These are phyloP conservation scores for Lysandra bellargus DNA, from an alignment of 2,888 invertebrate genomes.

Conservation along the genomic window DNA sequence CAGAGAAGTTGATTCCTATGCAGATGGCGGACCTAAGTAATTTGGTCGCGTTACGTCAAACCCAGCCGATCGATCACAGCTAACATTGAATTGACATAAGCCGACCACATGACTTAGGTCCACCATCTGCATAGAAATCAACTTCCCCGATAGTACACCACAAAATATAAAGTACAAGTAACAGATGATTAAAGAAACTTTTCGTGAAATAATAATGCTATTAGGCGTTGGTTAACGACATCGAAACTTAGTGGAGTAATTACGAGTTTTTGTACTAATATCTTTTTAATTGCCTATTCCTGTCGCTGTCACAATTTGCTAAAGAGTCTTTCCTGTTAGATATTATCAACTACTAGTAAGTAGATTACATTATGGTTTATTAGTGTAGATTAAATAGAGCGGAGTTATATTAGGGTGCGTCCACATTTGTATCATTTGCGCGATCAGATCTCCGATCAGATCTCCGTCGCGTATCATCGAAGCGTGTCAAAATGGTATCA, in stretches of 20 bases:
- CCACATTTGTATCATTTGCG: no score
- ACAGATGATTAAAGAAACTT: slow-evolving; percentile 19
- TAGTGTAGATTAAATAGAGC: background rate
- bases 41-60: no score
- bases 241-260: slow-evolving; percentile 11
- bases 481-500: no score
- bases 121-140: no score
- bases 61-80: no score
- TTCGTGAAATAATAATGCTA: slow-evolving; percentile 8
- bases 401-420: background rate
- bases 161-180: background rate
- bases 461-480: no score
- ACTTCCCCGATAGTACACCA: background rate
- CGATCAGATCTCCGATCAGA: no score
- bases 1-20: no score
- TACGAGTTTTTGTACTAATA: slow-evolving; percentile 17
- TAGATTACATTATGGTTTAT: background rate
- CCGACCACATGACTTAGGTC: no score
- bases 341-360: background rate
- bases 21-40: no score
- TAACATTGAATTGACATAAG: no score
- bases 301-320: slow-evolving; percentile 17
- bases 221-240: slow-evolving; percentile 15
- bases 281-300: slow-evolving; percentile 22
- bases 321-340: slow-evolving; percentile 6